Percentiles rank a stretch among this genome's conserved stretches.
These are phyloP conservation scores for Sweltsa coloradensis DNA, from an alignment of 1,140 invertebrate species.

Conservation along the genomic window DNA sequence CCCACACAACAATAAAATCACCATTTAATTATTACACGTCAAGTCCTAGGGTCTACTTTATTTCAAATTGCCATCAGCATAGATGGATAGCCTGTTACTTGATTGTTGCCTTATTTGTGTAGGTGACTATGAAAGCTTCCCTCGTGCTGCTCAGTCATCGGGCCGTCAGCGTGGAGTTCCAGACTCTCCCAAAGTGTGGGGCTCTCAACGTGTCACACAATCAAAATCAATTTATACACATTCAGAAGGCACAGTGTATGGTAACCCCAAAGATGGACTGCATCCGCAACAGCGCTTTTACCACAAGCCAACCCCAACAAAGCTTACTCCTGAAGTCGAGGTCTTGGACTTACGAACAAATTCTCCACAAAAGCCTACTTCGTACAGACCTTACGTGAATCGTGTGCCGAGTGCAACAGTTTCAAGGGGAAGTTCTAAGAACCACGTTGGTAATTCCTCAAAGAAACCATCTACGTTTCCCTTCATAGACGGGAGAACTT, in stretches of 20 bases:
- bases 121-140: no score
- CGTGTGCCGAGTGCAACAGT: neutral
- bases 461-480: constrained; percentile 15
- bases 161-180: no score
- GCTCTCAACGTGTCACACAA: constrained; percentile 24
- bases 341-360: constrained; percentile 8
- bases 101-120: no score
- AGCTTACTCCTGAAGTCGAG: constrained; percentile 4
- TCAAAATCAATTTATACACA: constrained; percentile 47
- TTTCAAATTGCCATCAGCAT: no score
- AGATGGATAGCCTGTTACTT: no score
- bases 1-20: no score
- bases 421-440: constrained; percentile 28
- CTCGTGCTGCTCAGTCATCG: no score
- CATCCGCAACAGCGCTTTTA: constrained; percentile 1
- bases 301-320: neutral
- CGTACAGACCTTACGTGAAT: constrained; percentile 3
- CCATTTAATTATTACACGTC: no score
- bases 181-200: no score
- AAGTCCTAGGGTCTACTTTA: no score
- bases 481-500: constrained; percentile 21
- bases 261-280: constrained; percentile 13
- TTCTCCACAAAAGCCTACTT: constrained; percentile 7
- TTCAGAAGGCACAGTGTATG: constrained; percentile 37
- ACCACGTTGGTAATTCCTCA: constrained; percentile 14